Evolutionary conservation across 2,888 invertebrate species (phyloP).

Genomic region (Escarpia spicata): DNA sequence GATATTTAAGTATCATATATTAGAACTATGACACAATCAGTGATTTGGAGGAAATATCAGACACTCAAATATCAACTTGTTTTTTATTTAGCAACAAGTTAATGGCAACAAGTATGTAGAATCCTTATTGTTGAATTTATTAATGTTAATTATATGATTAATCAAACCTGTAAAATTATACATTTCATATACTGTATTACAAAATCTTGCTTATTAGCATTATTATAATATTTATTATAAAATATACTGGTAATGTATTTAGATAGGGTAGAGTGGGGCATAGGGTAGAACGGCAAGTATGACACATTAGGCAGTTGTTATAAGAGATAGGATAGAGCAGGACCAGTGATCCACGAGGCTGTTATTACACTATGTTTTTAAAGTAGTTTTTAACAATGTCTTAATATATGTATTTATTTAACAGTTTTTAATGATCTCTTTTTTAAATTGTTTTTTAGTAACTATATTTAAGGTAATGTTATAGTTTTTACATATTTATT

Average conservation of each 20-base stretch:
- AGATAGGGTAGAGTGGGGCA: no score
- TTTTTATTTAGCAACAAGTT: neutral
- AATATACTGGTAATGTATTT: neutral
- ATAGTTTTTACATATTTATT: no score
- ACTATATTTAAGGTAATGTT: no score
- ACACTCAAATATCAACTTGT: neutral
- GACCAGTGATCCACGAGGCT: neutral
- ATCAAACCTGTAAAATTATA: neutral
- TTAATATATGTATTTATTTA: no score
- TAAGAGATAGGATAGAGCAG: no score
- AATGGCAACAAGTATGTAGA: neutral
- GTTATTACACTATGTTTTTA: neutral
- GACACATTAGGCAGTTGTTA: no score
- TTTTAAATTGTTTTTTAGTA: no score
- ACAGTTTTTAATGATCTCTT: no score
- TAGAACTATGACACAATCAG: neutral
- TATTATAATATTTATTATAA: no score
- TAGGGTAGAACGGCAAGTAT: no score
- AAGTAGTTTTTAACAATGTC: no score
- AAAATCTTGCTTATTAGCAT: neutral
- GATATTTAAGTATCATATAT: neutral
- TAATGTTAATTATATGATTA: neutral
- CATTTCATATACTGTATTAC: neutral
- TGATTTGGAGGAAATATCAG: neutral
- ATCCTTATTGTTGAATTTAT: neutral